Base-by-base conservation (phyloP, 1,140 invertebrate species). In the Ceratina australensis region DNA sequence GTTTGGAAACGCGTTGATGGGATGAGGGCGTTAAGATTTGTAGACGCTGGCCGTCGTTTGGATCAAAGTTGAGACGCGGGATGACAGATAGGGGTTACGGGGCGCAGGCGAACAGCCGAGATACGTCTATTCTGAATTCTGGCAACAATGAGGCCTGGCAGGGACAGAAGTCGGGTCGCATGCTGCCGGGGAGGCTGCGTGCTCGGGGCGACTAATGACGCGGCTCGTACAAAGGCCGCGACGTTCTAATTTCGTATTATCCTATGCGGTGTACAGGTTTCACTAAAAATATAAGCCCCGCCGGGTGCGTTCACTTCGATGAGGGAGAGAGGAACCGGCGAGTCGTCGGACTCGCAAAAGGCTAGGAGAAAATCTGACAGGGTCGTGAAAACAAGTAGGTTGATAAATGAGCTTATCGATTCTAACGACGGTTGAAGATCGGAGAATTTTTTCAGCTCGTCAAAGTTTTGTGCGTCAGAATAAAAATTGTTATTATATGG, bases 201-300 rank as follows among this genome's bases (percentile, higher is more conserved):
- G 42, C 57, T 42, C 50, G 63, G 77, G 52, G 57, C 71, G 64
- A 81, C 80, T 81, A 81, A 81, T 79, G 71, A 79, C 78, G 80
- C 77, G 69, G 49, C 47, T 24, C 60, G 68, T 82, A 82, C 81
- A 82, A 82, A 82, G 81, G 81, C 81, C 79, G 81, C 24, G 16
- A 24, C 26, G 73, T 63, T 82, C 81, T 82, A 82, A 82, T 78
- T 82, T 68, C 73, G 81, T 82, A 50, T 82, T 82, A 82, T 82
- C 71, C 74, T 69, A 63, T 7, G 33, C 33, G 33, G 33, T 42
- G 33, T 42, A 42, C 33, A 42, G 54, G 72, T 50, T 67, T 42
- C 63, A 20, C 81, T 82, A 82, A 82, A 81, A 82, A 82, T 82
- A 82, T 61, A 16, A n/a, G n/a, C 42, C 49, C 57, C 22, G 54